A percentile compares a stretch with the other conserved stretches of the same genome.
Conservation (phyloP, 2,113 vertebrate genomes). For the Chionis minor region DNA sequence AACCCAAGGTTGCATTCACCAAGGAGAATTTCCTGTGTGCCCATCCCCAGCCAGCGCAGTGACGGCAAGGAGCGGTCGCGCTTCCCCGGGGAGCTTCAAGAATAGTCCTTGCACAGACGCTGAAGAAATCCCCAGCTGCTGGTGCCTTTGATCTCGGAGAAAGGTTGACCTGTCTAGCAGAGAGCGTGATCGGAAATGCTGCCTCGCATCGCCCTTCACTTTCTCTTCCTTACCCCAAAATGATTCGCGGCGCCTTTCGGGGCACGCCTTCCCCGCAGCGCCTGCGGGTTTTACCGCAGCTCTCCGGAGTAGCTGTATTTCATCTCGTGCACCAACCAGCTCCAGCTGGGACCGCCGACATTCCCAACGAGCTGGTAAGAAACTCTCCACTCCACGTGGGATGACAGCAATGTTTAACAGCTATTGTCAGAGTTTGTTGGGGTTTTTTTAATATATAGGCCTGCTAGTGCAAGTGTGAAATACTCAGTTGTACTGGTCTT, state of each 20-base stretch:
- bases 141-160: conserved; percentile 42
- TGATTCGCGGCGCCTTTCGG: neutral
- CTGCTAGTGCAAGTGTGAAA: neutral
- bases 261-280: neutral
- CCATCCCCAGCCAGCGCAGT: neutral
- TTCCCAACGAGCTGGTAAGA: neutral
- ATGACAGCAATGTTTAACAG: neutral
- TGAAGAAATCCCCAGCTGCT: conserved; percentile 46
- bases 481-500: neutral
- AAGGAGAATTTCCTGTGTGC: conserved; percentile 25
- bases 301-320: neutral
- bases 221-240: conserved; percentile 11
- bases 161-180: conserved; percentile 52
- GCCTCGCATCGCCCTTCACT: neutral
- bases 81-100: neutral
- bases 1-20: neutral
- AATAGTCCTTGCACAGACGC: neutral
- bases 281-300: neutral
- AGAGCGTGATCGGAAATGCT: conserved; percentile 4
- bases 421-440: neutral
- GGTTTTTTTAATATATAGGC: neutral
- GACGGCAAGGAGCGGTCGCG: neutral
- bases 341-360: neutral
- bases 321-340: neutral
- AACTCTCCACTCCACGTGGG: neutral